A percentile compares a stretch with the other conserved stretches of the same genome.
Conservation (phyloP, 2,113 vertebrate genomes). For the Andinoacara biseriatus region DNA sequence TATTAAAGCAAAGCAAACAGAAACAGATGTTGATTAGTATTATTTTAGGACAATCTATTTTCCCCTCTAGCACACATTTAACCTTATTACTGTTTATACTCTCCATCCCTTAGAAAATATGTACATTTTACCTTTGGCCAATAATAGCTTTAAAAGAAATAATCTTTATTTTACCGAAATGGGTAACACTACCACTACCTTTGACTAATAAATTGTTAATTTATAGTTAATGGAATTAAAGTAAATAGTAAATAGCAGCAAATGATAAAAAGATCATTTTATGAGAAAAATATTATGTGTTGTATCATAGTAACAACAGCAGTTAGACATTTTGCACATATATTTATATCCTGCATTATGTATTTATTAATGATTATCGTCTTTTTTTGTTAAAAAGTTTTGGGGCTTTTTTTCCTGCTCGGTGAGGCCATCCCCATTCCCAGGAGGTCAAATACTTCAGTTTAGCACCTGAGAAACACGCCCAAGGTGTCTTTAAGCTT, state of each 20-base stretch:
- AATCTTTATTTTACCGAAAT: neutral
- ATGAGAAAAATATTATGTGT: too few relatives aligned
- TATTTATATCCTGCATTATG: neutral
- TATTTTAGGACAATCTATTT: neutral
- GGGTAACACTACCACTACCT: neutral
- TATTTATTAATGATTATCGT: neutral
- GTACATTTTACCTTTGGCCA: neutral
- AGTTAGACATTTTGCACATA: neutral
- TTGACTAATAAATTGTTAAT: neutral
- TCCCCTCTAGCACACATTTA: too few relatives aligned
- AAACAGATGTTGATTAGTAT: neutral
- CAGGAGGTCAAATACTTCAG: neutral
- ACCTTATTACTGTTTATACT: neutral
- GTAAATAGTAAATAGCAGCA: neutral
- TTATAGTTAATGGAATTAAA: neutral
- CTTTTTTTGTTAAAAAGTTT: neutral
- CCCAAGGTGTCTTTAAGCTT: neutral
- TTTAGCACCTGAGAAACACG: neutral
- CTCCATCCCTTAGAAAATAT: neutral
- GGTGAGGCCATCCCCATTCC: neutral
- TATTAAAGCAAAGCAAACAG: neutral
- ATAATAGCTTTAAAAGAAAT: neutral
- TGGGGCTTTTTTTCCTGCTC: neutral
- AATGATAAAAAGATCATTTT: too few relatives aligned
- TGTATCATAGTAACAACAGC: too few relatives aligned